Conservation (phyloP, 2,113 vertebrate species). For the Nothocercus julius region DNA sequence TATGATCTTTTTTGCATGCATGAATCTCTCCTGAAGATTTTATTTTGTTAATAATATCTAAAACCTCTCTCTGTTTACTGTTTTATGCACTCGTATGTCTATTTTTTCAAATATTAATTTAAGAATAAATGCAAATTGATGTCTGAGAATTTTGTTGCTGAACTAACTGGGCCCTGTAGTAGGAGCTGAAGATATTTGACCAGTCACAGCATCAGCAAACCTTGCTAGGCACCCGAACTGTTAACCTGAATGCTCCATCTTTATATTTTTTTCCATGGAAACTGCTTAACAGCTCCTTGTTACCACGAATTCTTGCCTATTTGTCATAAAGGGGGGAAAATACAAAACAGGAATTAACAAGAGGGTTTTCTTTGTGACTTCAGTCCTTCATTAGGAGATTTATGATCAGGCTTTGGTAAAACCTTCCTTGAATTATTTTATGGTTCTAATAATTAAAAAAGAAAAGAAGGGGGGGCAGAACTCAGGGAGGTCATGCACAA, state of each 20-base stretch:
- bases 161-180: neutral
- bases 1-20: neutral
- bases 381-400: conserved; percentile 60
- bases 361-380: conserved; percentile 56
- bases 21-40: neutral
- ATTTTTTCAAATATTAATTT: neutral
- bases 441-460: conserved; percentile 55
- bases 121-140: no score
- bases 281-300: conserved; percentile 22
- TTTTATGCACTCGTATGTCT: neutral
- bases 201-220: neutral
- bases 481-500: conserved; percentile 59
- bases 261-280: conserved; percentile 47
- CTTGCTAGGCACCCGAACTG: conserved; percentile 11
- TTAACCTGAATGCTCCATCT: conserved; percentile 31
- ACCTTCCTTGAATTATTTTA: conserved; percentile 66
- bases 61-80: neutral
- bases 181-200: neutral
- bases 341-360: conserved; percentile 30
- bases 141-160: neutral
- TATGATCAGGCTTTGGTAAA: conserved; percentile 44
- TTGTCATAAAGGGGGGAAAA: conserved; percentile 4
- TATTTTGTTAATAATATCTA: neutral
- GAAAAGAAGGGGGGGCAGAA: conserved; percentile 15
- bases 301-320: conserved; percentile 32